Percentiles rank a stretch among this genome's conserved stretches.
Conservation (phyloP, 2,888 invertebrate species). For the Phengaris arion region DNA sequence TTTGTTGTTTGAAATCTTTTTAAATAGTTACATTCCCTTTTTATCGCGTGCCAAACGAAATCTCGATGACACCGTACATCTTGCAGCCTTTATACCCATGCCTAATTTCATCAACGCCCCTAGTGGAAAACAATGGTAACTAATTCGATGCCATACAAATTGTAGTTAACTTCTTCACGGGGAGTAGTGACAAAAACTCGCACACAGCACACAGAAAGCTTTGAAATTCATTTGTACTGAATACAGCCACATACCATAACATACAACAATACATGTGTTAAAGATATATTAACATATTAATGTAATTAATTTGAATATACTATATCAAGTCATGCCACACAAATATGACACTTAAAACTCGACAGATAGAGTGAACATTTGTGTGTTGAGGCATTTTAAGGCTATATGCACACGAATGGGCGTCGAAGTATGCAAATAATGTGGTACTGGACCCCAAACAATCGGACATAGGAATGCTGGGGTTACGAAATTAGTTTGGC, state of each 20-base stretch:
- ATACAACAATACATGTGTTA: slow-evolving; percentile 17
- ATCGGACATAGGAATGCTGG: slow-evolving; percentile 46
- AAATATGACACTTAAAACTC: slow-evolving; percentile 25
- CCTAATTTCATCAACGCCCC: too few relatives aligned
- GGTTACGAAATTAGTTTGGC: slow-evolving; percentile 30
- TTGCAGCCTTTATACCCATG: too few relatives aligned
- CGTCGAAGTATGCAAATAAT: slow-evolving; percentile 48
- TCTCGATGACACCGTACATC: too few relatives aligned
- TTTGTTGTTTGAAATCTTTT: too few relatives aligned
- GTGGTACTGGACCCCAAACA: slow-evolving; percentile 46
- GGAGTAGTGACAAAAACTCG: too few relatives aligned
- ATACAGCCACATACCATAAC: slow-evolving; percentile 30
- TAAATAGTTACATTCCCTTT: too few relatives aligned
- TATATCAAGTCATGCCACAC: neutral
- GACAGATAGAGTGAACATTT: slow-evolving; percentile 29
- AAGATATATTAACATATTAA: slow-evolving; percentile 2
- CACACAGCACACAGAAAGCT: neutral
- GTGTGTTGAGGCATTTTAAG: slow-evolving; percentile 28
- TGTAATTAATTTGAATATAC: slow-evolving; percentile 6
- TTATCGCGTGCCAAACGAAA: too few relatives aligned
- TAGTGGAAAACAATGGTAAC: too few relatives aligned
- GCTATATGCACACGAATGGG: slow-evolving; percentile 41
- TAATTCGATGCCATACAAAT: too few relatives aligned
- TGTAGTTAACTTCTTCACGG: too few relatives aligned
- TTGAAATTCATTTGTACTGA: neutral